Percentiles rank a stretch among this genome's conserved stretches.
These are phyloP conservation scores for Zaprionus gabonicus DNA, from an alignment of 1,140 invertebrate genomes.

Conservation along the genomic window DNA sequence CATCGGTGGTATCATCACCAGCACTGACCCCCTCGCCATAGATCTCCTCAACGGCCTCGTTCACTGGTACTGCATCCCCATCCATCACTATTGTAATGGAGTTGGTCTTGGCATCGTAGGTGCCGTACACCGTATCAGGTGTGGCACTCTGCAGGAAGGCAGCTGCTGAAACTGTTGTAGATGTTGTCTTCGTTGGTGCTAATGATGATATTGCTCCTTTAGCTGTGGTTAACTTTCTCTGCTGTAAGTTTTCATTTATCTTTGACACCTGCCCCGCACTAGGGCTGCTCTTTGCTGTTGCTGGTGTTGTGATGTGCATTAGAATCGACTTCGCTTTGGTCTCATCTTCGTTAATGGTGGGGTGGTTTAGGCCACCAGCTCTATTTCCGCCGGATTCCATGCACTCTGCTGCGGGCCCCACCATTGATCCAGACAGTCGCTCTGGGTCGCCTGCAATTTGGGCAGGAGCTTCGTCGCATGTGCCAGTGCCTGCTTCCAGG, in stretches of 20 bases:
- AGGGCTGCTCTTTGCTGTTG: conserved; percentile 33
- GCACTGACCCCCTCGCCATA: conserved; percentile 73
- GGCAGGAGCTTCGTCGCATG: conserved; percentile 82
- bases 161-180: conserved; percentile 62
- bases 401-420: conserved; percentile 92
- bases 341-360: conserved; percentile 2
- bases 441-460: conserved; percentile 80
- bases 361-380: conserved; percentile 74
- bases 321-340: conserved; percentile 9
- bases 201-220: conserved; percentile 35
- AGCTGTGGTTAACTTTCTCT: conserved; percentile 46
- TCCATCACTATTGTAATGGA: conserved; percentile 90
- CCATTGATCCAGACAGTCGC: conserved; percentile 86
- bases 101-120: conserved; percentile 89
- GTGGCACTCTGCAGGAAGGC: conserved; percentile 78
- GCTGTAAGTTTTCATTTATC: conserved; percentile 85
- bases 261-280: conserved; percentile 67
- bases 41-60: conserved; percentile 85
- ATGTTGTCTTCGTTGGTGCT: conserved; percentile 38
- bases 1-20: conserved; percentile 54
- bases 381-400: conserved; percentile 91
- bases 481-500: conserved; percentile 88
- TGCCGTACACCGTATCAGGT: conserved; percentile 88
- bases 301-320: conserved; percentile 28
- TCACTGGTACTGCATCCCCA: conserved; percentile 86